These are phyloP conservation scores for Lycocorax pyrrhopterus DNA, from an alignment of 2,113 vertebrate genomes.

Conservation along the genomic window DNA sequence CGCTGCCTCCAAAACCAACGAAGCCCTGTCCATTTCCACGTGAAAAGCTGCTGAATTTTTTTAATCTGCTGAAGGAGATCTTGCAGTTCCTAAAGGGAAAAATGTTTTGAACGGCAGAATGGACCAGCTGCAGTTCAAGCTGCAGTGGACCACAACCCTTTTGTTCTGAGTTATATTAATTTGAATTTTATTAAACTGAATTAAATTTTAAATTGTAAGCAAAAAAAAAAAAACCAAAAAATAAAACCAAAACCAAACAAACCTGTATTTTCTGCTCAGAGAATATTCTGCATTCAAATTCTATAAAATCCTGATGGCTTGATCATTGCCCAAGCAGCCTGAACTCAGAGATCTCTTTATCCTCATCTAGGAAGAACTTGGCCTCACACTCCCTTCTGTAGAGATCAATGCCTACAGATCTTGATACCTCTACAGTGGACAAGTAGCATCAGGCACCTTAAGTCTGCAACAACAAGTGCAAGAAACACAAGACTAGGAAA, in stretches of 20 bases:
- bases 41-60: background rate
- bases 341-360: background rate
- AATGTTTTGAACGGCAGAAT: background rate
- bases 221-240: background rate
- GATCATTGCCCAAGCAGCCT: background rate
- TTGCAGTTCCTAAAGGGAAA: background rate
- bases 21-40: background rate
- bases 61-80: background rate
- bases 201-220: background rate
- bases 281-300: background rate
- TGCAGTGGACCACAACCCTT: background rate
- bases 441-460: background rate
- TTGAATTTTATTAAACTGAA: background rate
- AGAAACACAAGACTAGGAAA: background rate
- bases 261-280: background rate
- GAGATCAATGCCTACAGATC: background rate
- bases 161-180: background rate
- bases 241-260: no score
- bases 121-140: background rate
- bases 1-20: rapidly evolving
- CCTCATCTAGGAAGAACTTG: background rate
- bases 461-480: background rate
- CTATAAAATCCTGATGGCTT: background rate
- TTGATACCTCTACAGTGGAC: background rate
- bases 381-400: background rate